Conservation (phyloP, 2,797 vertebrate genomes). For the Malurus splendens region DNA sequence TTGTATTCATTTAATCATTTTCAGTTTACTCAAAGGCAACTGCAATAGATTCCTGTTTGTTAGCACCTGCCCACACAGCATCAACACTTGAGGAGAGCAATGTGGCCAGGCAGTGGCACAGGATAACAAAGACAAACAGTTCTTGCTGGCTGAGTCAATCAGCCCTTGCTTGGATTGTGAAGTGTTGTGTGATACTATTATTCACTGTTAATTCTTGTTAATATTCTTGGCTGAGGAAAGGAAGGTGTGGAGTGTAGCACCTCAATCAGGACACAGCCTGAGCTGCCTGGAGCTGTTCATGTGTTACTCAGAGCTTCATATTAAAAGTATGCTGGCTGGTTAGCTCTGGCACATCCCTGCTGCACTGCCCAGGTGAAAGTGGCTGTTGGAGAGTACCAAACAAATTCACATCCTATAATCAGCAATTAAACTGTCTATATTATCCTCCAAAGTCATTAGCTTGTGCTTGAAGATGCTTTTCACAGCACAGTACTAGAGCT, state of each 20-base stretch:
- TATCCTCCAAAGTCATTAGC: not conserved
- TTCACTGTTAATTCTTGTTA: not conserved
- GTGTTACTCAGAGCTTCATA: not conserved
- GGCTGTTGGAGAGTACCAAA: not conserved
- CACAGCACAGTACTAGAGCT: not conserved
- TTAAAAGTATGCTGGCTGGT: not conserved
- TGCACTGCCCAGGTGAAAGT: not conserved
- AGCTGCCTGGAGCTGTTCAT: not conserved
- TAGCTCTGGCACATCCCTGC: not conserved
- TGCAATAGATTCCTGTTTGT: not conserved
- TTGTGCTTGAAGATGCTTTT: not conserved
- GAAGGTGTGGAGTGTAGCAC: not conserved
- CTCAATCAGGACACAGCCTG: not conserved
- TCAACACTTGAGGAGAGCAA: not conserved
- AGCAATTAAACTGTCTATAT: not conserved
- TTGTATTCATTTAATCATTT: not conserved
- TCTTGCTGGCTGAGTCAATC: not conserved
- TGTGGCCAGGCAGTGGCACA: not conserved
- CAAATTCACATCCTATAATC: not conserved
- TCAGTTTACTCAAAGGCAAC: slow-evolving; percentile 4
- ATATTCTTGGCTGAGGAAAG: not conserved
- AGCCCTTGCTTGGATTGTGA: not conserved
- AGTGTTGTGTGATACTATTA: not conserved
- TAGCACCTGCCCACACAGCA: slow-evolving; percentile 18
- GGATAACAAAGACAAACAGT: not conserved